Base-by-base conservation (phyloP, 2,113 vertebrate species). In the Catharus fuscescens region DNA sequence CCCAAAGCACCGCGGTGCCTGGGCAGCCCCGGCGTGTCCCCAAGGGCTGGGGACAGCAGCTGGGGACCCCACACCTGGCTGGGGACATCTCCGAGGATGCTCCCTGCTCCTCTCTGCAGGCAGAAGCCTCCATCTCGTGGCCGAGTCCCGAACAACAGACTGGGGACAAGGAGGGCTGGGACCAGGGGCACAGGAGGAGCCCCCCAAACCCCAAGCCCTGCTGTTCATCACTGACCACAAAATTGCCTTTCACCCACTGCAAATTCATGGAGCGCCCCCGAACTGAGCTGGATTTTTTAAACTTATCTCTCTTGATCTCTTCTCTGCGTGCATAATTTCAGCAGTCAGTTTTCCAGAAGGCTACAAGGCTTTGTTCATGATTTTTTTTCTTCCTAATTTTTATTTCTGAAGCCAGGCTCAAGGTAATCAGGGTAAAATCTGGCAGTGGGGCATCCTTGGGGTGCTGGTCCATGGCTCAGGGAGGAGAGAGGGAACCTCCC, bases 71-170 rank as follows among this genome's bases (percentile, higher is more conserved):
- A 2, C 28, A 38, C 1, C 9, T 5, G 44, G 5, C 48, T 19
- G 70, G 36, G 25, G 38, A 42, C 18, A 12, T 21, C n/a, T 44
- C 11, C 0, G 59, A 11, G 59, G 26, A 2, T 47, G 61, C n/a
- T 6, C 56, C 71, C 28, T 0, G 70, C 71, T 54, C 61, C 84
- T 59, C 54, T 94, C 44, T 18, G 65, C 44, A 38, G 76, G 93
- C 87, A 54, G 82, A 96, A 84, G 96, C 88, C 95, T 96, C 98
- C 97, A 97, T 74, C 98, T 97, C 40, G 97, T 97, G 98, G 97
- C 91, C 88, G 66, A 90, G 64, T 3, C 7, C 54, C 54, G 83
- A 96, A 97, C 28, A 52, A 67, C 97, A 97, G 80, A 64, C 0
- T 1, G n/a, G 47, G 93, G 56, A 61, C 36, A 5, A 2, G 59